Conservation (phyloP, 2,888 invertebrate genomes). For the Digitonthophagus gazella region DNA sequence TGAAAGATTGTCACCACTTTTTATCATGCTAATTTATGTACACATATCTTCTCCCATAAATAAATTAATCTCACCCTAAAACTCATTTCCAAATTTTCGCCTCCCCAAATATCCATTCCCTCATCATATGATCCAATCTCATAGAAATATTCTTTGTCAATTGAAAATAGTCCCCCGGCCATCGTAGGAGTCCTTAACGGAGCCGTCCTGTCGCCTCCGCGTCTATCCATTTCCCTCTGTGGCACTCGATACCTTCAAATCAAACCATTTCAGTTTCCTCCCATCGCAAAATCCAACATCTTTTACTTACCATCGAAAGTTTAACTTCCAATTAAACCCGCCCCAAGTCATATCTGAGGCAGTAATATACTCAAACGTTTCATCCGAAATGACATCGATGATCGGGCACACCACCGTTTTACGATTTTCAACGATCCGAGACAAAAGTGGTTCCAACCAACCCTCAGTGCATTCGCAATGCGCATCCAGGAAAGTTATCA, state of each 20-base stretch:
- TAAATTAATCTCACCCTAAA: constrained; percentile 69
- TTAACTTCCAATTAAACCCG: constrained; percentile 99
- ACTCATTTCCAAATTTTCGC: constrained; percentile 93
- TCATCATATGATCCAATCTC: constrained; percentile 97
- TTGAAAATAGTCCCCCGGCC: constrained; percentile 96
- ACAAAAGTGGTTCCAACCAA: constrained; percentile 95
- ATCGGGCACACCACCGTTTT: constrained; percentile 96
- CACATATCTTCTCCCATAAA: constrained; percentile 3
- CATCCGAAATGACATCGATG: constrained; percentile 98
- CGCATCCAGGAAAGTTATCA: constrained; percentile 95
- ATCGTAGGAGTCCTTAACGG: constrained; percentile 95
- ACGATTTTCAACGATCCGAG: constrained; percentile 88
- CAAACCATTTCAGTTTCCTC: constrained; percentile 13
- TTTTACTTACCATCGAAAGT: constrained; percentile 95
- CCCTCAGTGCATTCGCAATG: constrained; percentile 98
- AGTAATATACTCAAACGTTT: constrained; percentile 97
- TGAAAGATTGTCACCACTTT: neutral
- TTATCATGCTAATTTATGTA: neutral
- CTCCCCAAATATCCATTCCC: constrained; percentile 99
- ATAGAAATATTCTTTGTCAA: constrained; percentile 95
- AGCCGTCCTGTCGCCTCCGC: constrained; percentile 89
- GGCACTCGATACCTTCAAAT: constrained; percentile 89
- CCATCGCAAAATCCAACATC: too few relatives aligned
- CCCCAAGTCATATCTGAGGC: constrained; percentile 99
- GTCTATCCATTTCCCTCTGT: constrained; percentile 90